Conservation (phyloP, 2,797 vertebrate genomes). For the Graptemys geographica region DNA sequence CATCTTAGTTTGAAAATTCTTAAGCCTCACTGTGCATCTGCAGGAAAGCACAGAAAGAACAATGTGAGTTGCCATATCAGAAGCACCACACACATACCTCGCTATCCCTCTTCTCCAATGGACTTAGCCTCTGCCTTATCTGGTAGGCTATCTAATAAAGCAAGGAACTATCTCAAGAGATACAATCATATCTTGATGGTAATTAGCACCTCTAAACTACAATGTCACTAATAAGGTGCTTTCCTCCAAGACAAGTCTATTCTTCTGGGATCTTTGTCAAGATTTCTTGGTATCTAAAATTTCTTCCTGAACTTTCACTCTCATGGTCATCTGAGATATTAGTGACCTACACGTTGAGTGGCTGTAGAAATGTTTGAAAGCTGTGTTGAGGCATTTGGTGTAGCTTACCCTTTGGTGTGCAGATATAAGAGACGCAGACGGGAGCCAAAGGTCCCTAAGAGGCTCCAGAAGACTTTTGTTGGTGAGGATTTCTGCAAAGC, state of each 20-base stretch:
- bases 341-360: neutral
- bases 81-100: neutral
- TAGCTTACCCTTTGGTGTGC: neutral
- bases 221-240: neutral
- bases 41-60: neutral
- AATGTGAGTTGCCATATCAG: neutral
- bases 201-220: neutral
- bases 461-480: neutral
- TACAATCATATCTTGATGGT: neutral
- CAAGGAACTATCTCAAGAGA: neutral
- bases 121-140: neutral
- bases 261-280: neutral
- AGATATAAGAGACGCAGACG: neutral
- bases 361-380: neutral
- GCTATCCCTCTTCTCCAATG: neutral
- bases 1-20: neutral
- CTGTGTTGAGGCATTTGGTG: neutral
- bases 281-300: neutral
- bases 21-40: neutral
- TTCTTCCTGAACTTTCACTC: neutral
- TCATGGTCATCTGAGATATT: neutral
- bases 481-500: neutral
- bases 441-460: neutral
- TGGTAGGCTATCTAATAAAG: neutral
- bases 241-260: neutral